Percentiles rank a stretch among this genome's conserved stretches.
Conservation (phyloP, 2,797 vertebrate genomes). For the Sebastes kiyomatsui region DNA sequence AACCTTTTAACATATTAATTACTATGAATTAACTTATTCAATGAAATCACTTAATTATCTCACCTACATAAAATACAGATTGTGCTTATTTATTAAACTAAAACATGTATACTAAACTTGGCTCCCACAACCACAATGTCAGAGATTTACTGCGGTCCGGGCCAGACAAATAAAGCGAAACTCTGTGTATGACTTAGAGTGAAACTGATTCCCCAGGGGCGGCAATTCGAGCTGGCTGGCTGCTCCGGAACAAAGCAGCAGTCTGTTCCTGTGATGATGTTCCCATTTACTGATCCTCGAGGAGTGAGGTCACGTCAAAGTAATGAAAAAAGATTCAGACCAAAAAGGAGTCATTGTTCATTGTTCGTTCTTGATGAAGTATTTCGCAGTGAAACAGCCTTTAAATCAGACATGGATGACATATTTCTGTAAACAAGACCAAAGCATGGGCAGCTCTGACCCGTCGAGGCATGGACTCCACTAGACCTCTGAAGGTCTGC, state of each 20-base stretch:
- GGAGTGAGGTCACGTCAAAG: not conserved
- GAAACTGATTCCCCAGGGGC: not conserved
- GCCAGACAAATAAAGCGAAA: not conserved
- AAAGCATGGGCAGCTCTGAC: too few relatives aligned
- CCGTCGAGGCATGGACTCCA: too few relatives aligned
- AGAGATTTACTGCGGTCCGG: too few relatives aligned
- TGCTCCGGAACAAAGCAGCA: not conserved
- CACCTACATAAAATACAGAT: too few relatives aligned
- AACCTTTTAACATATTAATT: too few relatives aligned
- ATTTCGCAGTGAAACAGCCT: not conserved
- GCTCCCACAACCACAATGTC: fast-evolving
- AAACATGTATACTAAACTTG: too few relatives aligned
- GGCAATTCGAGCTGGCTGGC: not conserved
- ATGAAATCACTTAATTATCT: too few relatives aligned
- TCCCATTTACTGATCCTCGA: not conserved
- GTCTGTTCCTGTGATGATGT: not conserved
- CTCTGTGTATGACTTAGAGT: too few relatives aligned
- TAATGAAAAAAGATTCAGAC: not conserved
- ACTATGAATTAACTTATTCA: too few relatives aligned
- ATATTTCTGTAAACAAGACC: not conserved
- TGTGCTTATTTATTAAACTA: too few relatives aligned
- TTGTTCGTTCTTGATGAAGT: not conserved
- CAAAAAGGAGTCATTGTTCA: not conserved
- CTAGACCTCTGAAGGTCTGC: too few relatives aligned
- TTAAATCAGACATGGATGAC: not conserved